Evolutionary conservation across 2,797 vertebrate genomes (phyloP).

Genomic region (Mycteria americana): DNA sequence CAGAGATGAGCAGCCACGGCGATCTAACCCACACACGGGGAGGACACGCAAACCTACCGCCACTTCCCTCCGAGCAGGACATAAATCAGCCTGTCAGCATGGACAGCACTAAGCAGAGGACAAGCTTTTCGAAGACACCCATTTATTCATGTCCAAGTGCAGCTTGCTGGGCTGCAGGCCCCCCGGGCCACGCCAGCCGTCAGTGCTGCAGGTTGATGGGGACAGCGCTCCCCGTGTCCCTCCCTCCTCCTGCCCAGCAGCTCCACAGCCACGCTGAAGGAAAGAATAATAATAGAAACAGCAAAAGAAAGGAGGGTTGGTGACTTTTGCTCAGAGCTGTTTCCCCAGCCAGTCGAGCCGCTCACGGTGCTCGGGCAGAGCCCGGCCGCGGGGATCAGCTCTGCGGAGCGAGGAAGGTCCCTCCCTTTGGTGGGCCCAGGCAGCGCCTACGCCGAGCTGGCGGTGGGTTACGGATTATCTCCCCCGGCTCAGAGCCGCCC

Average conservation of each 20-base stretch:
- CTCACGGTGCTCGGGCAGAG: not conserved
- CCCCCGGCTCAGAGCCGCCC: not conserved
- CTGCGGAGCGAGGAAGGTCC: too few relatives aligned
- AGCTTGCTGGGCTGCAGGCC: not conserved
- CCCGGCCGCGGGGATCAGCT: not conserved
- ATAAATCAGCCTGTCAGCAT: not conserved
- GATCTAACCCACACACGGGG: not conserved
- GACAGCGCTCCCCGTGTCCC: accelerated
- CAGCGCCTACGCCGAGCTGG: not conserved
- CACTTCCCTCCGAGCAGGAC: not conserved
- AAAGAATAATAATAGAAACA: not conserved
- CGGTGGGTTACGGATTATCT: not conserved
- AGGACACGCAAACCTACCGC: not conserved
- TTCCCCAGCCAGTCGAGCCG: not conserved
- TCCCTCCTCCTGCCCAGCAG: not conserved
- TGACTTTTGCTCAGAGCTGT: not conserved
- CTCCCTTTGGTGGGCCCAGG: not conserved
- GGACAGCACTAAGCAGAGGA: not conserved
- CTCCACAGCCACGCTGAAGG: not conserved
- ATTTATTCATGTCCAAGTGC: not conserved
- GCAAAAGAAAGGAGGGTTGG: not conserved
- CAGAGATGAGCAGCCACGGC: not conserved
- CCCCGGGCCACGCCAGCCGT: not conserved
- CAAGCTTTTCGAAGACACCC: not conserved
- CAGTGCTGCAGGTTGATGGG: not conserved